These are phyloP conservation scores for Salminus brasiliensis DNA, from an alignment of 2,113 vertebrate genomes.

Conservation along the genomic window DNA sequence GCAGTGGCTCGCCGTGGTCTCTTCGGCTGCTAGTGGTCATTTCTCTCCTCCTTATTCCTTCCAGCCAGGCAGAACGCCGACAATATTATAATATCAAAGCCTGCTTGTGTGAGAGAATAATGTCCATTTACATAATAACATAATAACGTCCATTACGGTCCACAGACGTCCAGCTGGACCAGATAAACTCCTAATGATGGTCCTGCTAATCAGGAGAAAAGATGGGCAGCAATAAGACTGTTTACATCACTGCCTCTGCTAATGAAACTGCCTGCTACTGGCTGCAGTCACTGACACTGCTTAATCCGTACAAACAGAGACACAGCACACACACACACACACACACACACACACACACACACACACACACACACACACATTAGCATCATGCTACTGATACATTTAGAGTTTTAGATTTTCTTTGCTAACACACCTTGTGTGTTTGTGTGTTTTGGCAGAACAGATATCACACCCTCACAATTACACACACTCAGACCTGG, in stretches of 20 bases:
- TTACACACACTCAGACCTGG: too few relatives aligned
- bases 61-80: conserved; percentile 15
- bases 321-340: not conserved
- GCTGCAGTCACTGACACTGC: conserved; percentile 22
- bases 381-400: not conserved
- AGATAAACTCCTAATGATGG: conserved; percentile 55
- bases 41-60: conserved; percentile 43
- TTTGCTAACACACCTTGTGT: too few relatives aligned
- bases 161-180: conserved; percentile 43
- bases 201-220: conserved; percentile 54
- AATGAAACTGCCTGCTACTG: conserved; percentile 51
- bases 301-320: conserved; percentile 29
- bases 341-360: conserved; percentile 14
- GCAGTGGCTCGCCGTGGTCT: conserved; percentile 17
- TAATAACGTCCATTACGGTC: conserved; percentile 53
- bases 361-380: not conserved
- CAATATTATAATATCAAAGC: conserved; percentile 36
- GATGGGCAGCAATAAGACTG: conserved; percentile 50
- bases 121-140: conserved; percentile 49
- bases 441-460: too few relatives aligned
- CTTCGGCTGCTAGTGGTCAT: conserved; percentile 31
- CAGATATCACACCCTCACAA: too few relatives aligned
- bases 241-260: conserved; percentile 48
- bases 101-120: conserved; percentile 48
- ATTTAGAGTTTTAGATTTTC: too few relatives aligned